A percentile compares a stretch with the other conserved stretches of the same genome.
phyloP scores from a whole-genome alignment of 1,140 invertebrate genomes.

The Acromyrmex charruanus region DNA sequence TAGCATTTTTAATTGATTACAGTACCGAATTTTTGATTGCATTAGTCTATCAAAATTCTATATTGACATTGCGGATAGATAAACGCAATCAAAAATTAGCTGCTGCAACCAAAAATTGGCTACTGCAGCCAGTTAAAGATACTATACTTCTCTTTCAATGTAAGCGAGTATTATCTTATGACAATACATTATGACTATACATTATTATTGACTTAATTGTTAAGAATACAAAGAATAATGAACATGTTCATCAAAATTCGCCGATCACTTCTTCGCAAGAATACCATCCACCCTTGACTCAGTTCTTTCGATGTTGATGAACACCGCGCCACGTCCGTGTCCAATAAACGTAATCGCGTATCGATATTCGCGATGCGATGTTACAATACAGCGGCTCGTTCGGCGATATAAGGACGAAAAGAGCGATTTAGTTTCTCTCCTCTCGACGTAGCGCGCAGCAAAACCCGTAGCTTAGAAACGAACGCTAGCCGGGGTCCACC shows the following conservation, averaged over 20 bases:
- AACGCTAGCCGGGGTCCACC: conserved; percentile 27
- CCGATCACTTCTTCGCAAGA: neutral
- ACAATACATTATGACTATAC: no score
- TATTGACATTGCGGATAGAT: no score
- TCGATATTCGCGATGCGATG: conserved; percentile 35
- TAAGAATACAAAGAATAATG: neutral
- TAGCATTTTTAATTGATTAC: no score
- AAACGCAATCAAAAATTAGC: no score
- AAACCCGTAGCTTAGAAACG: conserved; percentile 59
- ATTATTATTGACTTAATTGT: neutral
- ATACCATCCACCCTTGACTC: neutral
- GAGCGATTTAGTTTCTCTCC: conserved; percentile 28
- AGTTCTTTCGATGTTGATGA: neutral
- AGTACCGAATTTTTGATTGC: no score
- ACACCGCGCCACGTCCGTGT: neutral
- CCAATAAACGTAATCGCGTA: conserved; percentile 34
- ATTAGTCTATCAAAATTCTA: no score
- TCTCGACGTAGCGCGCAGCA: conserved; percentile 34
- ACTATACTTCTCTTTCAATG: no score
- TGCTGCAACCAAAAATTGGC: no score
- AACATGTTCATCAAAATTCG: neutral
- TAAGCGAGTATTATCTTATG: no score
- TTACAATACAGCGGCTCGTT: conserved; percentile 25
- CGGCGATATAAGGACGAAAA: no score
- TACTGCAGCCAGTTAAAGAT: no score